These are phyloP conservation scores for Drosophila seguyi DNA, from an alignment of 1,140 invertebrate species.

Conservation along the genomic window DNA sequence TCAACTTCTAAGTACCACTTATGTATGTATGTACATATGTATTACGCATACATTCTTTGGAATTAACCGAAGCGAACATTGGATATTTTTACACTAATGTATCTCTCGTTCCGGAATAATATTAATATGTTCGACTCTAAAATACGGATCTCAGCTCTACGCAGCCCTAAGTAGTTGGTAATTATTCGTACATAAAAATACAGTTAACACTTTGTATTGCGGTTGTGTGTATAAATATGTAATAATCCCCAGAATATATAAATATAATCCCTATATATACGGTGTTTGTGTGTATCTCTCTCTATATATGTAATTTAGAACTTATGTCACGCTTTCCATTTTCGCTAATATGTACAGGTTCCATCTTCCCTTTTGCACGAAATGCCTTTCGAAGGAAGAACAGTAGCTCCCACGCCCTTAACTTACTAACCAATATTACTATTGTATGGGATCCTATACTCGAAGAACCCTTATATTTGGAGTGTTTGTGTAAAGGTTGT, in stretches of 20 bases:
- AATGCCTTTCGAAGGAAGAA: slow-evolving; percentile 29
- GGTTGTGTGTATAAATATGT: slow-evolving; percentile 17
- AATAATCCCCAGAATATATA: slow-evolving; percentile 31
- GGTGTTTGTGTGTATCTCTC: slow-evolving; percentile 26
- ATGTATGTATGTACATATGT: slow-evolving; percentile 5
- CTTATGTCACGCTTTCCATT: slow-evolving; percentile 57
- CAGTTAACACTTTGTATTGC: slow-evolving; percentile 51
- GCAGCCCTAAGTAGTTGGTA: slow-evolving; percentile 36
- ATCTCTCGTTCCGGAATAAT: slow-evolving; percentile 11
- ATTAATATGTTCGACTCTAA: slow-evolving; percentile 29
- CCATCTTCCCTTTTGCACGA: not conserved
- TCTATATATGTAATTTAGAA: slow-evolving; percentile 61
- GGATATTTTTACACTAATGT: slow-evolving; percentile 37
- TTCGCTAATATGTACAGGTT: slow-evolving; percentile 47
- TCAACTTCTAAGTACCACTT: slow-evolving; percentile 45
- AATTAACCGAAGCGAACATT: not conserved
- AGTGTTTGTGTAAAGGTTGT: slow-evolving; percentile 13
- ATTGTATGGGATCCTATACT: not conserved
- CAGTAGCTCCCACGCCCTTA: slow-evolving; percentile 14
- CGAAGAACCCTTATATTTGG: not conserved
- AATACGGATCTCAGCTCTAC: slow-evolving; percentile 38
- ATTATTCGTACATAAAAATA: slow-evolving; percentile 42
- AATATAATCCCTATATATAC: slow-evolving; percentile 27
- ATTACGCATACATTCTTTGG: slow-evolving; percentile 15
- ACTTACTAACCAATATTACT: slow-evolving; percentile 11